Evolutionary conservation across 1,140 invertebrate species (phyloP).

Genomic region (Lysiphlebus fabarum): DNA sequence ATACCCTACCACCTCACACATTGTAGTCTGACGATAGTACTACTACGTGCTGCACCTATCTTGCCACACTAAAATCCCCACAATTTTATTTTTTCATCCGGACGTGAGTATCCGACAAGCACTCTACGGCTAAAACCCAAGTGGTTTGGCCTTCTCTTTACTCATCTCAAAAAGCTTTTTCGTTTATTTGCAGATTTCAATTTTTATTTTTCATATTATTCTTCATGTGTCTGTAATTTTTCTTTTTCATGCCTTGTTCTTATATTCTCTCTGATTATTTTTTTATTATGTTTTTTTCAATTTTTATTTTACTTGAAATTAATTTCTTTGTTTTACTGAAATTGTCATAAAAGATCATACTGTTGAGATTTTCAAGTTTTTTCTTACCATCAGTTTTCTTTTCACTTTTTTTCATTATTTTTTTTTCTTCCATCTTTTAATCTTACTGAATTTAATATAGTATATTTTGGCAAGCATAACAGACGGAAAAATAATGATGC

Average conservation of each 20-base stretch:
- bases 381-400: too few relatives aligned
- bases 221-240: not conserved
- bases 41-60: slow-evolving; percentile 25
- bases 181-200: not conserved
- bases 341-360: too few relatives aligned
- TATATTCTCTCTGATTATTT: too few relatives aligned
- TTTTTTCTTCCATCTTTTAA: too few relatives aligned
- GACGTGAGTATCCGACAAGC: slow-evolving; percentile 14
- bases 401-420: too few relatives aligned
- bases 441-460: not conserved
- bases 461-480: not conserved
- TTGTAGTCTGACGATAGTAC: too few relatives aligned
- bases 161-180: not conserved
- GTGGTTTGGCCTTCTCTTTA: slow-evolving; percentile 12
- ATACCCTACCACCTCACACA: slow-evolving; percentile 16
- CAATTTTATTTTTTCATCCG: slow-evolving; percentile 7
- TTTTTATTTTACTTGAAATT: too few relatives aligned
- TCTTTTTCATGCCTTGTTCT: too few relatives aligned
- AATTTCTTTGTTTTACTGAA: too few relatives aligned
- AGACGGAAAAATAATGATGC: slow-evolving; percentile 47
- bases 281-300: too few relatives aligned
- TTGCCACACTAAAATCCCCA: slow-evolving; percentile 15
- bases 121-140: slow-evolving; percentile 16
- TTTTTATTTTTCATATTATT: not conserved
- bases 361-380: too few relatives aligned